Evolutionary conservation across 2,888 invertebrate genomes (phyloP), one percentile per base, ranked within the genome.

Genomic region (Synanthedon myopaeformis): DNA sequence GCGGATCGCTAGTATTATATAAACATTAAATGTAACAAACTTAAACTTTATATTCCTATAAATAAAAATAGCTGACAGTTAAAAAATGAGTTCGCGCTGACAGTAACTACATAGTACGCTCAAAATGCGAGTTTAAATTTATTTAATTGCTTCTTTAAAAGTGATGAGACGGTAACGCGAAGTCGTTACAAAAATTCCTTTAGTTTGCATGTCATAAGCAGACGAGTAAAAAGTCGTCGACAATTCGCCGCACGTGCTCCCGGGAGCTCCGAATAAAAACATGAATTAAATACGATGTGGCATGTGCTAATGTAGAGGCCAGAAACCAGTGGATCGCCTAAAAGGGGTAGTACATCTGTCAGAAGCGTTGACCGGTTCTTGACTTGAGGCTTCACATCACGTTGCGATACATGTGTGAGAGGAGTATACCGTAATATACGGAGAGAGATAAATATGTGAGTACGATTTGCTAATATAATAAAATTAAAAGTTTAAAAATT

Each of bases 71-170:
- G 53, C 51, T 50, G 56, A 52, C 53, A 52, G 41, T 51, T 53
- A 54, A 57, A 55, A 52, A 55, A 55, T 51, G 52, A 48, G 48
- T 17, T 11, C 52, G 41, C 41, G 49, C 48, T 52, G 56, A 54
- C 53, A 53, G 53, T 51, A 14, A 56, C 51, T 19, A 53, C 48
- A 41, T 14, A n/a, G 51, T 53, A 49, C 53, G 52, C 41, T 51
- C 51, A 55, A 49, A 56, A 41, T 41, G 48, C 54, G 49, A 42
- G 45, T 49, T 45, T 19, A 49, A 49, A 49, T 49, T 49, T 49
- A 49, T 19, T 19, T 49, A 66, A 68, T 66, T 62, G 60, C 57
- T 61, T 60, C 58, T 69, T 67, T 64, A 62, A 63, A 61, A 64
- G 65, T 59, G 58, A 60, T 62, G 59, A 54, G 56, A 52, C 57